A percentile compares a stretch with the other conserved stretches of the same genome.
Conservation (phyloP, 2,888 invertebrate genomes). For the Eupithecia abbreviata region DNA sequence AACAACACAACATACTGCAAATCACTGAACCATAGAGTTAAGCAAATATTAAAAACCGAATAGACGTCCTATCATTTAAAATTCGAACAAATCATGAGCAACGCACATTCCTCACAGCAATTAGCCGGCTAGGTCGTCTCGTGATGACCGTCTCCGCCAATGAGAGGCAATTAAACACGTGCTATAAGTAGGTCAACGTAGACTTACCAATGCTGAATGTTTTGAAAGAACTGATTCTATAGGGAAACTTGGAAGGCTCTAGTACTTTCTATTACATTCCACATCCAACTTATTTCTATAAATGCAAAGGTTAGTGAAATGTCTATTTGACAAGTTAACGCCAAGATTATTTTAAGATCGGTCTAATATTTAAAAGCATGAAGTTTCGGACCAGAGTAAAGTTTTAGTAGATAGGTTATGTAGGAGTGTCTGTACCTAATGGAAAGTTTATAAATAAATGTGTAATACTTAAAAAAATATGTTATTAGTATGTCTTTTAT, state of each 20-base stretch:
- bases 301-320: not conserved
- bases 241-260: slow-evolving; percentile 22
- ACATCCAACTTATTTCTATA: not conserved
- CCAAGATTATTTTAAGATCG: not conserved
- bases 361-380: not conserved
- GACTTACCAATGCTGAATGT: slow-evolving; percentile 57
- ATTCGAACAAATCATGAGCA: slow-evolving; percentile 18
- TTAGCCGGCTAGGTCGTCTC: slow-evolving; percentile 65
- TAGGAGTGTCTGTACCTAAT: not conserved
- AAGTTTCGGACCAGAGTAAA: not conserved
- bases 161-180: slow-evolving; percentile 69
- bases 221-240: slow-evolving; percentile 27
- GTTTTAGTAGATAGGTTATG: not conserved
- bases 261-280: not conserved
- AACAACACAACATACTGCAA: not conserved
- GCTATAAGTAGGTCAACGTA: slow-evolving; percentile 66
- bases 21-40: not conserved
- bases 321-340: not conserved
- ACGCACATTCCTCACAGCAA: slow-evolving; percentile 47
- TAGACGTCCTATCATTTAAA: not conserved
- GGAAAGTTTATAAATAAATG: too few species aligned
- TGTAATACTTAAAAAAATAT: too few species aligned
- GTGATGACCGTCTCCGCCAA: slow-evolving; percentile 60
- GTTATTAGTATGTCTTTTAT: too few species aligned
- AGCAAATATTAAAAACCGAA: not conserved